Evolutionary conservation across 2,113 vertebrate species (phyloP).

Genomic region (Planiliza haematocheilus): DNA sequence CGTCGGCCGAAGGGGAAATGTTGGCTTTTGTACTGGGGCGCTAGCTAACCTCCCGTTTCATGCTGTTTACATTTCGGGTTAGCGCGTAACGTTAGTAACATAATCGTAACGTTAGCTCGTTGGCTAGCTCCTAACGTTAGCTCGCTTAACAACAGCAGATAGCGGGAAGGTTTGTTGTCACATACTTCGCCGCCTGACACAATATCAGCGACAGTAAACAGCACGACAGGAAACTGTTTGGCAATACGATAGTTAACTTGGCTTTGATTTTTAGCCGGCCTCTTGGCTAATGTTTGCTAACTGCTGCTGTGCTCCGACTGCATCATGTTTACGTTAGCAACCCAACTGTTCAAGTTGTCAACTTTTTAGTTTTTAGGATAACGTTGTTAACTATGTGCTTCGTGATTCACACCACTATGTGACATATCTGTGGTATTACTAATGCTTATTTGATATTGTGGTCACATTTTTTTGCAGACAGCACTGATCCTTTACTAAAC

Average conservation of each 20-base stretch:
- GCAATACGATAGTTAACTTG: constrained; percentile 10
- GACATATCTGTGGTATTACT: not conserved
- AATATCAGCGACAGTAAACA: constrained; percentile 37
- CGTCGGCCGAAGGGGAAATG: constrained; percentile 1
- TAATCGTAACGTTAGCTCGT: constrained; percentile 62
- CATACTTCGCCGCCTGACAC: constrained; percentile 15
- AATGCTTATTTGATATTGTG: not conserved
- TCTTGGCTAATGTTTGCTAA: constrained; percentile 77
- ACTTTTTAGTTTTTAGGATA: constrained; percentile 18
- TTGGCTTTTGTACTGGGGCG: constrained; percentile 8
- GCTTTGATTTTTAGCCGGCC: constrained; percentile 48
- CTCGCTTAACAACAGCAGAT: constrained; percentile 72
- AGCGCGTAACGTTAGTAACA: constrained; percentile 60
- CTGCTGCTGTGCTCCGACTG: constrained; percentile 72
- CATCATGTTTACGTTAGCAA: constrained; percentile 78
- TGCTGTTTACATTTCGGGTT: constrained; percentile 77
- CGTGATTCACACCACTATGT: not conserved
- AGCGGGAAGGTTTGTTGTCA: constrained; percentile 76
- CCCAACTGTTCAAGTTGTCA: constrained; percentile 40
- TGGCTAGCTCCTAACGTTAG: constrained; percentile 60
- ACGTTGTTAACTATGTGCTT: not conserved
- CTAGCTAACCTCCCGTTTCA: constrained; percentile 50
- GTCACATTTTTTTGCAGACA: too few relatives aligned
- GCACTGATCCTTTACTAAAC: too few relatives aligned
- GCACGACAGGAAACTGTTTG: constrained; percentile 9